Conservation (phyloP, 1,140 invertebrate genomes). For the Drosophila kepulauana region DNA sequence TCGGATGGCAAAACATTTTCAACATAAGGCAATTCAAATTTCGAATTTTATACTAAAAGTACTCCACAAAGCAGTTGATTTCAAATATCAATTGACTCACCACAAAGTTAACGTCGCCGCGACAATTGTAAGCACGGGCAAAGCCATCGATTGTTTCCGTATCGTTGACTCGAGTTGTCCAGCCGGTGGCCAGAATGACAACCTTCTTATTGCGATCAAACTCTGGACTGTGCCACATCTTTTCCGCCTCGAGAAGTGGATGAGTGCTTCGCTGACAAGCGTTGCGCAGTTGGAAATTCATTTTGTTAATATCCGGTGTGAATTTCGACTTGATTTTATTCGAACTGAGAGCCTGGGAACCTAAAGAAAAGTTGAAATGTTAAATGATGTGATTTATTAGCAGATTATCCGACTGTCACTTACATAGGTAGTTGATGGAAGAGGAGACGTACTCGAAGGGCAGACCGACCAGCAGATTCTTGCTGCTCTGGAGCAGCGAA, state of each 20-base stretch:
- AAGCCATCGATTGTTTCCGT: conserved; percentile 68
- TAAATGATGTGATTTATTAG: not conserved
- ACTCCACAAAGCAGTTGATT: not conserved
- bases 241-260: conserved; percentile 54
- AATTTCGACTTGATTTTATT: conserved; percentile 63
- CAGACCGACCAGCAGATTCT: conserved; percentile 75
- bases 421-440: conserved; percentile 72
- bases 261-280: conserved; percentile 54
- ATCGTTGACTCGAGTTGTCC: conserved; percentile 77
- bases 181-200: conserved; percentile 79
- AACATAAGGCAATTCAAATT: too few relatives aligned
- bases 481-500: conserved; percentile 65
- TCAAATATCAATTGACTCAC: conserved; percentile 45
- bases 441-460: conserved; percentile 75
- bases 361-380: conserved; percentile 23
- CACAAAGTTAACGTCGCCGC: conserved; percentile 80
- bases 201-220: conserved; percentile 75
- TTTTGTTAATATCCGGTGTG: conserved; percentile 67
- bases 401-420: conserved; percentile 32
- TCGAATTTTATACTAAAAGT: too few relatives aligned
- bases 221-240: conserved; percentile 65
- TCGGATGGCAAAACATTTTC: too few relatives aligned
- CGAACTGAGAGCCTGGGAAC: conserved; percentile 68
- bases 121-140: conserved; percentile 73
- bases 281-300: conserved; percentile 72